phyloP scores from a whole-genome alignment of 1,140 invertebrate species.

The Euborellia annulipes region DNA sequence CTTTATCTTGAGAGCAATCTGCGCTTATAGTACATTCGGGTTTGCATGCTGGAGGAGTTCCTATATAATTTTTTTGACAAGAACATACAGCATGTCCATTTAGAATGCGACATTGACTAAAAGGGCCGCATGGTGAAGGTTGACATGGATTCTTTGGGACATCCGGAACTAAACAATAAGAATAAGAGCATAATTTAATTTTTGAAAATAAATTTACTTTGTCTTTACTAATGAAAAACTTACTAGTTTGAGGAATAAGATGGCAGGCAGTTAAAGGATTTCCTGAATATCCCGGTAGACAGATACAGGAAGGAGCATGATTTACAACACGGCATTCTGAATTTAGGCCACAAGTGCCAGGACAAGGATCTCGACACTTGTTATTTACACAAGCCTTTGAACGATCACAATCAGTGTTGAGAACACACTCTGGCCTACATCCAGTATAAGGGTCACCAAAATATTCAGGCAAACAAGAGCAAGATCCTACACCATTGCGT shows the following conservation, averaged over 20 bases:
- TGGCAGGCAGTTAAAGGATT: constrained; percentile 48
- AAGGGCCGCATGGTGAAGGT: constrained; percentile 38
- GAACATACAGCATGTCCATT: constrained; percentile 46
- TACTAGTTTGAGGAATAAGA: constrained; percentile 8
- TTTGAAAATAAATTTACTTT: constrained; percentile 20
- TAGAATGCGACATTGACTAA: constrained; percentile 38
- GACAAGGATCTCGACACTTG: constrained; percentile 54
- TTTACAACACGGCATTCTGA: constrained; percentile 55
- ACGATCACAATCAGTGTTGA: constrained; percentile 53
- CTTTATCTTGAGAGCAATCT: constrained; percentile 44
- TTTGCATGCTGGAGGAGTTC: constrained; percentile 43
- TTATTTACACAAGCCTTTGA: constrained; percentile 52
- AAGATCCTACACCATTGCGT: constrained; percentile 42
- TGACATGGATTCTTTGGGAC: constrained; percentile 32
- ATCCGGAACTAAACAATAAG: background rate
- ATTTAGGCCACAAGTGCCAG: constrained; percentile 49
- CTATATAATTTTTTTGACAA: constrained; percentile 42
- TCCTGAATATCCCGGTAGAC: constrained; percentile 45
- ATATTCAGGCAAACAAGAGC: constrained; percentile 62
- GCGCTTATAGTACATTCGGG: constrained; percentile 47
- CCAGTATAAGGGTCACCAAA: constrained; percentile 62
- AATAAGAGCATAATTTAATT: constrained; percentile 18
- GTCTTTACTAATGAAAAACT: constrained; percentile 17
- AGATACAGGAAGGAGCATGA: constrained; percentile 58
- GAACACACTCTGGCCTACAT: constrained; percentile 42